Evolutionary conservation across 2,888 invertebrate genomes (phyloP), one percentile per base, ranked within the genome.

Genomic region (Tortrix viridana): DNA sequence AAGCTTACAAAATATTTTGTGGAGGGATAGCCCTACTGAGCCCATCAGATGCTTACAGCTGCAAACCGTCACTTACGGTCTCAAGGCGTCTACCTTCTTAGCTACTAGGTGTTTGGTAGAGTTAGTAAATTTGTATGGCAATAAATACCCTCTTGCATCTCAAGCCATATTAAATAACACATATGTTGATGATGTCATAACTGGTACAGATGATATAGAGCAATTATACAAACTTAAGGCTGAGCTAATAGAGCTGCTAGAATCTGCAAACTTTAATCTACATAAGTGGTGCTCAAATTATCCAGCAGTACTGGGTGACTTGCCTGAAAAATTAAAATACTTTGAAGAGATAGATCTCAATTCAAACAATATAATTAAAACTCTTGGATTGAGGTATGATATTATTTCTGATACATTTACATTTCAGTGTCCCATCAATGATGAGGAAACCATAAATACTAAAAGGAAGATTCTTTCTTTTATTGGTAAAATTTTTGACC

Each of bases 401-500:
- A 49, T 41, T 20, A 7, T n/a, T 23, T 2, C 20, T 4, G 38
- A 49, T 43, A 6, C 58, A 49, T 26, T 38, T 18, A 6, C 19
- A 32, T 46, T 52, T 14, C 14, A n/a, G 6, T 26, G 46, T 22
- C 52, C 52, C n/a, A 37, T 19, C 5, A 19, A 26, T 5, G 20
- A 32, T 20, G 20, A 22, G n/a, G 37, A 52, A 7, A 32, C 20
- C 5, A 3, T 23, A n/a, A 41, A 26, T 18, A 41, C 58, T 18
- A 58, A 58, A 49, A 38, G 43, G 22, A 38, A 58, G 23, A 38
- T 49, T 18, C 23, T 49, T 5, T 49, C 49, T 49, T 58, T 58
- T 23, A 58, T 49, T 22, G 49, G 58, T 12, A 58, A 58, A 18
- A 58, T 49, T 7, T 58, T 58, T 18, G 58, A 58, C 23, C 58